Base-by-base conservation (phyloP, 2,113 vertebrate genomes). In the Podarcis raffonei region DNA sequence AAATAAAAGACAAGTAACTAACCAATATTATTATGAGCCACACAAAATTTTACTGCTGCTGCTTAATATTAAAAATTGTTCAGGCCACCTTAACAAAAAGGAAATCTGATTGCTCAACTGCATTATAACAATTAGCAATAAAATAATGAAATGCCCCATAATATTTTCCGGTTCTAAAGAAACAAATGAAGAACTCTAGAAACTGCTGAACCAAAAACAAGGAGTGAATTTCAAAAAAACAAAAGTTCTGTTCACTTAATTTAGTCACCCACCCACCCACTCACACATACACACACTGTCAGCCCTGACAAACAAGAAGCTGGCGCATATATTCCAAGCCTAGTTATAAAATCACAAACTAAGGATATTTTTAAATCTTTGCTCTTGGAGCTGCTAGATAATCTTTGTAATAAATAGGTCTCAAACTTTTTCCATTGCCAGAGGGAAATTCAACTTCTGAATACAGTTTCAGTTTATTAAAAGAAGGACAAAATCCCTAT, bases 171-270 rank as follows among this genome's bases (percentile, higher is more conserved):
- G 72, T 18, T 77, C 39, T 57, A 20, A 25, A 86, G 62, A n/a
- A 57, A 83, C 18, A 59, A 57, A n/a, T 37, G 13, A 86, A n/a
- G 62, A 82, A 69, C 16, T 59, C n/a, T 82, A 59, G 53, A 69
- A 42, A 20, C 20, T 77, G 15, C 22, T 86, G 71, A 77, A 82
- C 18, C 39, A 57, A 85, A 76, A 86, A n/a, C 32, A 66, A 68
- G 27, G 35, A 65, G 16, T 32, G 2, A 16, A 53, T 66, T 71
- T 59, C 35, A 32, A 53, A 86, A 48, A 53, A 78, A 12, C 42
- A 9, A 87, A 62, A 68, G 69, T 89, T 89, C 79, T 86, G 71
- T 76, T 83, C 53, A 57, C n/a, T 53, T n/a, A 81, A 59, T 86
- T 82, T 81, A 82, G 78, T 77, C 59, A 83, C 37, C 69, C 69